Base-by-base conservation (phyloP, 2,797 vertebrate genomes). In the Graptemys geographica region DNA sequence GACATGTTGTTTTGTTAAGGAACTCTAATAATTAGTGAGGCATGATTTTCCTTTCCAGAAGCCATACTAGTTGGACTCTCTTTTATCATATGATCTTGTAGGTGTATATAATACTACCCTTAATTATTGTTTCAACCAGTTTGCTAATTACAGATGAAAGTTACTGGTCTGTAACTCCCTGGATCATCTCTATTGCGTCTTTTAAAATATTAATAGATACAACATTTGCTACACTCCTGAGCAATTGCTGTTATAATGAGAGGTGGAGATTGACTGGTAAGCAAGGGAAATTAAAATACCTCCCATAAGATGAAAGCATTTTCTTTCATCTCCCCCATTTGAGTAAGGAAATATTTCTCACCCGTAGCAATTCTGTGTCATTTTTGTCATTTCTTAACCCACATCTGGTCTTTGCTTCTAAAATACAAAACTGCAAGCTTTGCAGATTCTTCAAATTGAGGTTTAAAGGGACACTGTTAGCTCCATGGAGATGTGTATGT, bases 41-140 rank as follows among this genome's bases (percentile, higher is more conserved):
- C 52, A 3, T 47, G 11, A 11, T 37, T 83, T 88, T 94, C 69
- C 85, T 90, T 93, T 84, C 27, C 85, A 94, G 90, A 93, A 96
- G 69, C n/a, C 11, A 23, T 72, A 76, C 79, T 94, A 37, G 44
- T 90, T 69, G 86, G 15, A 89, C 51, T 83, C 86, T 55, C 86
- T 55, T 88, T n/a, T 11, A 13, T 62, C n/a, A 8, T 95, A 85
- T 4, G 47, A 89, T 65, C 92, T 62, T 87, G 81, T 0, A 0
- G 81, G 44, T 65, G 33, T 80, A 92, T 93, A 55, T 57, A 85
- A 3, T 65, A 1, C 0, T 86, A 37, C 79, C 92, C 53, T 96
- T 41, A 91, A 84, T 57, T 90, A 27, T 90, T 90, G 62, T 83
- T 96, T 87, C 53, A 87, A 37, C 41, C 85, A 37, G 47, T 37